Evolutionary conservation across 2,797 vertebrate genomes (phyloP), one percentile per base, ranked within the genome.

Genomic region (Numenius phaeopus): DNA sequence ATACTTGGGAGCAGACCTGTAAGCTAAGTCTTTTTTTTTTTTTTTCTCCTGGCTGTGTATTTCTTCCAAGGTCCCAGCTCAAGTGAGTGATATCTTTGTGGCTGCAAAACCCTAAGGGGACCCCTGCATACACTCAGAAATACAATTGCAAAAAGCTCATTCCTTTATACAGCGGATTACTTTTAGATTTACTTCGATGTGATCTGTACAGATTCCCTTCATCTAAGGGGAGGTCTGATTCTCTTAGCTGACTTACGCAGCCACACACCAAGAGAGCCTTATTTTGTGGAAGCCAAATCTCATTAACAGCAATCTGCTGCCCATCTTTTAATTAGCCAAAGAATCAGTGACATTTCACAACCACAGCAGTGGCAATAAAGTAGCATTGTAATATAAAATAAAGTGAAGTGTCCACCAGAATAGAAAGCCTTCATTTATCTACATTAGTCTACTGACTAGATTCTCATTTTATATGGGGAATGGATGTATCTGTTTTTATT

Each of bases 181-280:
- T 98, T 98, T 97, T 97, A 98, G 98, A 98, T 98, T 99, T 99
- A 98, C 98, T 98, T 98, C 97, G 97, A 98, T 99, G 98, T 98
- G 98, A 97, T 97, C 95, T 89, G 72, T 87, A 42, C 81, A 99
- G 98, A 98, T 98, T 98, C 97, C 97, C 99, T 99, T 99, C 98
- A 99, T 99, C 98, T 98, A 98, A 97, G 97, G 98, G 98, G 99
- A 99, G 98, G 99, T 99, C 98, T 99, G 99, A 99, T 98, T 98
- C 98, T 98, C 98, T 98, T 98, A 98, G 98, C 98, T 98, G 98
- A 98, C 98, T 99, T 99, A 98, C 95, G 71, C 98, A 98, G 97
- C 98, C 98, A 98, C 98, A 98, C 98, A 98, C 96, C 97, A 97
- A 98, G 92, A 95, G 50, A 59, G 82, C 50, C 90, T 97, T 91